phyloP scores from a whole-genome alignment of 2,113 vertebrate genomes.

The Erythrolamprus reginae region DNA sequence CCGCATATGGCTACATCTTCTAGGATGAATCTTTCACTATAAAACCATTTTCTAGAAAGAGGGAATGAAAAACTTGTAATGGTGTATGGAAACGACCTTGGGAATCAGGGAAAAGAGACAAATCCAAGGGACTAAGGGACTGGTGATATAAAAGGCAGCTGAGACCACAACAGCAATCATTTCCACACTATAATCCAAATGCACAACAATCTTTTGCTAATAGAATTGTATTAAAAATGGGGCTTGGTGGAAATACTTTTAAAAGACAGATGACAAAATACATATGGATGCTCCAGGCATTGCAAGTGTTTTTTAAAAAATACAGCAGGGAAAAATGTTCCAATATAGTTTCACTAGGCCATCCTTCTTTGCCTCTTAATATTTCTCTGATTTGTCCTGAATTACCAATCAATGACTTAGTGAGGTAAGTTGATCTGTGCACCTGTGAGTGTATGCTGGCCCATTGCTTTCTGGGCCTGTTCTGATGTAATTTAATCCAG shows the following conservation, averaged over 20 bases:
- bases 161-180: background rate
- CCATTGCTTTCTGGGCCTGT: too few species aligned
- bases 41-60: background rate
- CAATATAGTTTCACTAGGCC: background rate
- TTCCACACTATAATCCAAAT: background rate
- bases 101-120: background rate
- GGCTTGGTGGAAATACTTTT: too few species aligned
- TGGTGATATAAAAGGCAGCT: background rate
- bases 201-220: background rate
- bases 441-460: fast-evolving
- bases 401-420: background rate
- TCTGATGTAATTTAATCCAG: background rate
- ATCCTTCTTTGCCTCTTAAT: background rate
- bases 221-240: background rate
- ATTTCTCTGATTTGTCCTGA: background rate
- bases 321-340: too few species aligned
- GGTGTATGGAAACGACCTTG: background rate
- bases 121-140: background rate
- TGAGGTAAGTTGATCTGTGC: background rate
- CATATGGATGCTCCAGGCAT: too few species aligned
- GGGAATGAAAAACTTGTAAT: background rate
- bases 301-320: too few species aligned
- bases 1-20: background rate
- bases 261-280: too few species aligned
- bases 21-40: background rate